Conservation (phyloP, 2,797 vertebrate species). For the Melanotaenia maccullochi region DNA sequence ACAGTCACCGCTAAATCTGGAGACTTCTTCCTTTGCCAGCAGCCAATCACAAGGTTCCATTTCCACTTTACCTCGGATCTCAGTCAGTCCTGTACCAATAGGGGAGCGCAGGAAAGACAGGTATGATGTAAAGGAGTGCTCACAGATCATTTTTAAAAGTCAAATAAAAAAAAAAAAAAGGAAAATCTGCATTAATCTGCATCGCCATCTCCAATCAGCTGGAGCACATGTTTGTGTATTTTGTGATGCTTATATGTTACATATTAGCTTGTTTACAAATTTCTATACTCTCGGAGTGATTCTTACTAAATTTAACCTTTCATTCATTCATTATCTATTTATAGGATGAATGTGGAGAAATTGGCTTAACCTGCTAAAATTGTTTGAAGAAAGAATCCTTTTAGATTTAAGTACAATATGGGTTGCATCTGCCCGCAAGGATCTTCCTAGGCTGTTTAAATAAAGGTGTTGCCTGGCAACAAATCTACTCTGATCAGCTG, state of each 20-base stretch:
- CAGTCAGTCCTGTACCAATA: constrained; percentile 89
- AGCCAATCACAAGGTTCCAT: constrained; percentile 95
- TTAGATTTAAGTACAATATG: constrained; percentile 38
- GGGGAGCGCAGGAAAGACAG: constrained; percentile 95
- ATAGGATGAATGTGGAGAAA: too few species aligned
- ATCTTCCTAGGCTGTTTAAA: constrained; percentile 53
- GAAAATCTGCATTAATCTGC: too few species aligned
- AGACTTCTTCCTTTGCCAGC: constrained; percentile 91
- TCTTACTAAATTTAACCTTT: not conserved
- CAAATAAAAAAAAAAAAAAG: not conserved
- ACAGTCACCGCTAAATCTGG: constrained; percentile 92
- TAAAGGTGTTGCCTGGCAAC: constrained; percentile 76
- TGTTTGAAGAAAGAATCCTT: not conserved
- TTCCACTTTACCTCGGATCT: constrained; percentile 91
- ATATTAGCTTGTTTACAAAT: constrained; percentile 1
- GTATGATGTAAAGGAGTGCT: constrained; percentile 69
- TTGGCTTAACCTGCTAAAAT: not conserved
- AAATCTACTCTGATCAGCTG: constrained; percentile 55
- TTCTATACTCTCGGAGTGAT: not conserved
- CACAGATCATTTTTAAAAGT: not conserved
- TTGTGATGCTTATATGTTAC: not conserved
- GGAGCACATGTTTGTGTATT: not conserved
- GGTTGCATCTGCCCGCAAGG: constrained; percentile 42
- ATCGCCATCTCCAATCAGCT: not conserved
- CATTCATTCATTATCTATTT: not conserved